These are phyloP conservation scores for Andrena bicolor DNA, from an alignment of 2,888 invertebrate genomes.

Conservation along the genomic window DNA sequence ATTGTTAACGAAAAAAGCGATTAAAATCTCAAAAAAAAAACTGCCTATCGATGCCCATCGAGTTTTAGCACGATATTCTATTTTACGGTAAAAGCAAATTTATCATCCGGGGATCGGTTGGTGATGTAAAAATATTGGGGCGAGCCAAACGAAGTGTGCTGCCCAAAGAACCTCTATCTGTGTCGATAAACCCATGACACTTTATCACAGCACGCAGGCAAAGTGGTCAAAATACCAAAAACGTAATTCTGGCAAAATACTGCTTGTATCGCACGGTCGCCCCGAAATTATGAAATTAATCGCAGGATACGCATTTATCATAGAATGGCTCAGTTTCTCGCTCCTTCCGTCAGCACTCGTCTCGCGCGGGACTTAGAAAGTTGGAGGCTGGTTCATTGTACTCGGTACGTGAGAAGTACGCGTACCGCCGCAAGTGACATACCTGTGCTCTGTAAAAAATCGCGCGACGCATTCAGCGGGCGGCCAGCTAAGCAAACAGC, in stretches of 20 bases:
- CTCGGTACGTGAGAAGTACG: slow-evolving; percentile 48
- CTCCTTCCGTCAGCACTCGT: slow-evolving; percentile 19
- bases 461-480: slow-evolving; percentile 16
- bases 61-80: not conserved
- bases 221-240: too few relatives aligned
- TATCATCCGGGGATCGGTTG: not conserved
- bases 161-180: too few relatives aligned
- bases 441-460: slow-evolving; percentile 6
- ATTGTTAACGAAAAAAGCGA: not conserved
- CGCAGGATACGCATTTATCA: slow-evolving; percentile 16
- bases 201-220: too few relatives aligned
- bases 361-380: slow-evolving; percentile 43
- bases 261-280: not conserved
- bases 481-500: slow-evolving; percentile 5
- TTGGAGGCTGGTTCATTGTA: slow-evolving; percentile 57
- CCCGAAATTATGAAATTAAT: slow-evolving; percentile 29
- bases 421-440: slow-evolving; percentile 30
- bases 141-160: too few relatives aligned
- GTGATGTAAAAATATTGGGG: too few relatives aligned
- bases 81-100: not conserved
- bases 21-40: not conserved
- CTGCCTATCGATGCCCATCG: not conserved
- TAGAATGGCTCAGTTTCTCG: slow-evolving; percentile 29
- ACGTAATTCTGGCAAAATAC: not conserved
- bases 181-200: too few relatives aligned